A percentile compares a stretch with the other conserved stretches of the same genome.
Conservation (phyloP, 2,113 vertebrate species). For the Coptodon rendalli region DNA sequence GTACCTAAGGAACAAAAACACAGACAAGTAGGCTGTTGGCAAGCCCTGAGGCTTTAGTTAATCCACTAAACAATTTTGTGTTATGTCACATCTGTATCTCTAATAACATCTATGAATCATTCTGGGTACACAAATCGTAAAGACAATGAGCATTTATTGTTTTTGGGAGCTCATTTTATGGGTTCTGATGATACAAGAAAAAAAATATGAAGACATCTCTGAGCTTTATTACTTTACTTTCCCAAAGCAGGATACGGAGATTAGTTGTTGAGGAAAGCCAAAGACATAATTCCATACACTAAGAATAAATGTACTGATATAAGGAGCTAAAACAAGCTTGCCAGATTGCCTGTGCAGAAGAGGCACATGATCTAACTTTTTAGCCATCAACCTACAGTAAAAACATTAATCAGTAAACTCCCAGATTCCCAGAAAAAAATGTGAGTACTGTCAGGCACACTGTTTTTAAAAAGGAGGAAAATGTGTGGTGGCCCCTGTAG, state of each 20-base stretch:
- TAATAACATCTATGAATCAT: background rate
- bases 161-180: background rate
- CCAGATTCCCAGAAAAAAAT: background rate
- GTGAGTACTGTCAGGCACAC: background rate
- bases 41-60: background rate
- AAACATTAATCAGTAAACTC: background rate
- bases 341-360: background rate
- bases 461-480: background rate
- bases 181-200: background rate
- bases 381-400: background rate
- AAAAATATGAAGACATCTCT: background rate
- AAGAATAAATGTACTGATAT: background rate
- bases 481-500: background rate
- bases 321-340: background rate
- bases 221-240: background rate
- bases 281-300: background rate
- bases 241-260: background rate
- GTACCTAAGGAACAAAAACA: background rate
- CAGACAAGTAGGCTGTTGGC: background rate
- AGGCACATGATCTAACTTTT: background rate
- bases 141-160: background rate
- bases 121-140: background rate
- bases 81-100: background rate
- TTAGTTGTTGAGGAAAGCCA: background rate
- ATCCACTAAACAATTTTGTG: background rate